Evolutionary conservation across 2,888 invertebrate species (phyloP), one percentile per base, ranked within the genome.

Genomic region (Taphrorychus bicolor): DNA sequence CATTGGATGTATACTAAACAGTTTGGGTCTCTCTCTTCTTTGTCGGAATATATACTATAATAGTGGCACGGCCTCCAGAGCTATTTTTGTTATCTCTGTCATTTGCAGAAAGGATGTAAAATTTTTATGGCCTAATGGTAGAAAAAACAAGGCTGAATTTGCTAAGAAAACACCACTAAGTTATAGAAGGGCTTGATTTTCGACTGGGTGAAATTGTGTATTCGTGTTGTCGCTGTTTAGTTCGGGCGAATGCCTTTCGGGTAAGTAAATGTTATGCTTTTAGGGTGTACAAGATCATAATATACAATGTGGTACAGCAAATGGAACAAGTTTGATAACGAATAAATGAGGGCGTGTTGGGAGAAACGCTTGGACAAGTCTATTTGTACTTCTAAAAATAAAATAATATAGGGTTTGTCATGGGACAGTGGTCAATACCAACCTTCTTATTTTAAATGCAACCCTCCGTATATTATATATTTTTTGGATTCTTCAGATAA

Each of bases 1-100:
- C 58, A 64, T 56, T 64, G 41, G 63, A 58, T 58, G 52, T 64
- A 64, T 64, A 57, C 58, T 58, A 58, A 64, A 64, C 56, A 57
- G 51, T 64, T 51, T 42, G 41, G 42, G 62, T 56, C 45, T 17
- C 45, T 62, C 52, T 42, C 53, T 62, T 49, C 41, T 56, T 45
- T 22, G 22, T 16, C 19, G 5, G 17, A 18, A n/a, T n/a, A n/a
- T 9, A 21, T 21, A 58, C 24, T n/a, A 56, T 22, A 45, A 58
- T 45, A 58, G 58, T 45, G 22, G 21, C 58, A 23, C 16, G 21
- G 41, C 49, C 45, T 42, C 42, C 45, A 21, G 22, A 32, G 24
- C 16, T 32, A 14, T 49, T 49, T n/a, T 59, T 59, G 18, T 59
- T 59, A 59, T 59, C 32, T 16, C 14, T 24, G 51, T 45, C 58